Percentiles rank a stretch among this genome's conserved stretches.
Evolutionary conservation across 2,113 vertebrate genomes (phyloP).

Genomic region (Mastomys coucha): DNA sequence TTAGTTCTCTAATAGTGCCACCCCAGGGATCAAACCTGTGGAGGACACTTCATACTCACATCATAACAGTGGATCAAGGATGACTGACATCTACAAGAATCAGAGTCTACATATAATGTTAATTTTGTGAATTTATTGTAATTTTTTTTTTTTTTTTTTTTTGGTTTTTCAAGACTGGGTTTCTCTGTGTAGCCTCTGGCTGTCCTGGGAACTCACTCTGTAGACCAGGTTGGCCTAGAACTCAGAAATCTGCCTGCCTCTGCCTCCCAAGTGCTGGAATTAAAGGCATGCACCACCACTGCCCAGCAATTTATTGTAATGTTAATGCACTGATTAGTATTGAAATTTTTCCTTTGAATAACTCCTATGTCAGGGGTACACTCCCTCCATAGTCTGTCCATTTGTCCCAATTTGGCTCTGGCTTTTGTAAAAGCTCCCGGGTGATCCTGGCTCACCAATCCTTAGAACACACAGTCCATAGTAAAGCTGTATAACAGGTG

Average conservation of each 20-base stretch:
- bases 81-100: background rate
- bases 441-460: background rate
- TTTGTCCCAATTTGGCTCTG: background rate
- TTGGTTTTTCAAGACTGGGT: no score
- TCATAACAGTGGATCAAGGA: background rate
- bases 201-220: no score
- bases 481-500: background rate
- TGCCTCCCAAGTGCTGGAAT: no score
- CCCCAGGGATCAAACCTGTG: background rate
- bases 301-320: background rate
- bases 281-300: no score
- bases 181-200: no score
- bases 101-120: conserved; percentile 25
- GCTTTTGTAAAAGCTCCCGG: background rate
- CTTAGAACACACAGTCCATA: background rate
- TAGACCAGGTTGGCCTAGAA: no score
- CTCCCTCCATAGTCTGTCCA: background rate
- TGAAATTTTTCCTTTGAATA: background rate
- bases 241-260: no score
- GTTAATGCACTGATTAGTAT: background rate
- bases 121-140: background rate
- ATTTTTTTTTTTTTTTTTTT: background rate
- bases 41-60: background rate
- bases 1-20: background rate
- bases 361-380: background rate